phyloP scores from a whole-genome alignment of 92 coral and sea anemone genomes.

The Parazoanthus darwini region DNA sequence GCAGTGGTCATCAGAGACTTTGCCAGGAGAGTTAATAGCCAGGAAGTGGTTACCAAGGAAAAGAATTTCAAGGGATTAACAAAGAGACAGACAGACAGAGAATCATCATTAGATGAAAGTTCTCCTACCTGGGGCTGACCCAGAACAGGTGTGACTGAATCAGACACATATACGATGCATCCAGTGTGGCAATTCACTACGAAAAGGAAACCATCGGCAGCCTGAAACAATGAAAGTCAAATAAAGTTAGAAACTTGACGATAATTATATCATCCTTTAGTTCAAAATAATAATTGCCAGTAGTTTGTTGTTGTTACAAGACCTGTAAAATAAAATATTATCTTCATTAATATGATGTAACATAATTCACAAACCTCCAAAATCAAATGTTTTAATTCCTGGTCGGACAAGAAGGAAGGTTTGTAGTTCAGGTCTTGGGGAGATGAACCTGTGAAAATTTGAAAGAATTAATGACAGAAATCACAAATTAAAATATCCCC shows the following conservation, averaged over 20 bases:
- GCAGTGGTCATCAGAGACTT: no score
- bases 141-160: conserved; percentile 96
- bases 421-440: conserved; percentile 77
- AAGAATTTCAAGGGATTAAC: not conserved
- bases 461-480: not conserved
- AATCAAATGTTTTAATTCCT: conserved; percentile 89
- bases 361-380: conserved; percentile 66
- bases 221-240: conserved; percentile 52
- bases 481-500: no score
- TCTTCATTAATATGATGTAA: no score
- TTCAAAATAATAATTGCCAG: not conserved
- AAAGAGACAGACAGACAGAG: not conserved
- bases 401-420: conserved; percentile 94
- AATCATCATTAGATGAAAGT: no score
- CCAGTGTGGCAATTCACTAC: conserved; percentile 93
- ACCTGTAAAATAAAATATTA: no score
- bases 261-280: no score
- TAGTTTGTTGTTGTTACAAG: no score
- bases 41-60: not conserved
- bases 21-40: not conserved
- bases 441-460: conserved; percentile 45
- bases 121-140: conserved; percentile 84
- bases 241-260: not conserved
- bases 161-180: conserved; percentile 90
- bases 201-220: conserved; percentile 98